Percentiles rank a stretch among this genome's conserved stretches.
Evolutionary conservation across 23 tunicate species (phyloP).

Genomic region (Styela plicata): DNA sequence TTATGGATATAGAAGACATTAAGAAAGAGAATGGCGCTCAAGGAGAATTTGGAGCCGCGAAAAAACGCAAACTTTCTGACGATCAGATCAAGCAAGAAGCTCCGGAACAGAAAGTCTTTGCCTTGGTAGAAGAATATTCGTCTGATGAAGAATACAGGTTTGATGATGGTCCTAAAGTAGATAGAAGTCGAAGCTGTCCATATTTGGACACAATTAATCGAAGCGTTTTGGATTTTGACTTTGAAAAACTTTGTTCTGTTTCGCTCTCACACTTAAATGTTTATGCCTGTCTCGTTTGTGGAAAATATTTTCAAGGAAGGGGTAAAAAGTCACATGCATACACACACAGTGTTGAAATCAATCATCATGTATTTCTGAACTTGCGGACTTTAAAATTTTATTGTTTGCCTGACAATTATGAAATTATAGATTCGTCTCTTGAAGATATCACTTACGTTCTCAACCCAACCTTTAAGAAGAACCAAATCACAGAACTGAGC

Average conservation of each 20-base stretch:
- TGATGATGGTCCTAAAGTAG: conserved; percentile 46
- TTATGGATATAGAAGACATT: background rate
- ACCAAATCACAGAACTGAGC: conserved; percentile 50
- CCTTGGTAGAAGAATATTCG: conserved; percentile 73
- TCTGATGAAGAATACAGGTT: conserved; percentile 77
- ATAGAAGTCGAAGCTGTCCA: conserved; percentile 93
- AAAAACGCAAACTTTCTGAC: conserved; percentile 19
- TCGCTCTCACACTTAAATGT: conserved; percentile 92
- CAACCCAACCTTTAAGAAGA: conserved; percentile 80
- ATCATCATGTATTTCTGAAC: conserved; percentile 93
- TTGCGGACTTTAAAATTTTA: conserved; percentile 88
- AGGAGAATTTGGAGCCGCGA: background rate
- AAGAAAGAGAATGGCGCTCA: background rate
- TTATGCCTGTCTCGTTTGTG: conserved; percentile 93
- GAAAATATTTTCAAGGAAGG: conserved; percentile 90
- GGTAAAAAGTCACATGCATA: conserved; percentile 87
- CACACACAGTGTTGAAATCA: conserved; percentile 85
- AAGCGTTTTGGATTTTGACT: conserved; percentile 93
- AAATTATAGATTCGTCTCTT: conserved; percentile 86
- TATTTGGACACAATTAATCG: conserved; percentile 97
- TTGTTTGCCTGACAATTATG: conserved; percentile 95
- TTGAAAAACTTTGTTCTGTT: conserved; percentile 92
- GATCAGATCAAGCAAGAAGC: background rate
- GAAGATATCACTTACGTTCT: conserved; percentile 94
- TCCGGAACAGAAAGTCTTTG: conserved; percentile 19